A percentile compares a stretch with the other conserved stretches of the same genome.
phyloP scores from a whole-genome alignment of 2,113 vertebrate genomes.

The Rousettus leschenaultii region DNA sequence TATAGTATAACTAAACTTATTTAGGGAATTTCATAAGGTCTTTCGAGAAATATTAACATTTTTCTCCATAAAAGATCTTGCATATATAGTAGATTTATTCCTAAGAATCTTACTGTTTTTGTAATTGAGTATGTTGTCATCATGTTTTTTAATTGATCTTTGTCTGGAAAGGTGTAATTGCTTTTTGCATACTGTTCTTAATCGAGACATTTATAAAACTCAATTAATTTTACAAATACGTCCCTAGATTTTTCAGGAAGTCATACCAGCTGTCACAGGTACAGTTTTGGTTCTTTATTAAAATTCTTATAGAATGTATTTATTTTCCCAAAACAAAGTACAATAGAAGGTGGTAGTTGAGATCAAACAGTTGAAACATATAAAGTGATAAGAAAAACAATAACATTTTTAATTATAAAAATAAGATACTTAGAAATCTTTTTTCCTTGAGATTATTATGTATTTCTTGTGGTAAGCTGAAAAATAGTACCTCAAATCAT shows the following conservation, averaged over 20 bases:
- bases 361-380: not conserved
- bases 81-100: not conserved
- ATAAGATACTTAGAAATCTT: not conserved
- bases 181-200: not conserved
- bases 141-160: not conserved
- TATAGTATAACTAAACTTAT: not conserved
- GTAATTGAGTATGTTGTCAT: not conserved
- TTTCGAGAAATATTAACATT: not conserved
- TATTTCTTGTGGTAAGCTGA: not conserved
- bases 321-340: not conserved
- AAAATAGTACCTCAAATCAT: not conserved
- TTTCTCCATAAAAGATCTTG: not conserved
- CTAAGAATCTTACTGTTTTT: not conserved
- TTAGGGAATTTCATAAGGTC: not conserved
- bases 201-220: not conserved
- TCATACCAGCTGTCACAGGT: not conserved
- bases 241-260: not conserved
- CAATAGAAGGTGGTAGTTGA: not conserved
- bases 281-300: not conserved
- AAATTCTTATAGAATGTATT: not conserved
- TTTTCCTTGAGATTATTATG: not conserved
- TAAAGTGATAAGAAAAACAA: not conserved
- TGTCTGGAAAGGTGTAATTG: not conserved
- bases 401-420: not conserved
- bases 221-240: not conserved